Evolutionary conservation across 2,113 vertebrate species (phyloP), one percentile per base, ranked within the genome.

Genomic region (Motacilla tschutschensis): DNA sequence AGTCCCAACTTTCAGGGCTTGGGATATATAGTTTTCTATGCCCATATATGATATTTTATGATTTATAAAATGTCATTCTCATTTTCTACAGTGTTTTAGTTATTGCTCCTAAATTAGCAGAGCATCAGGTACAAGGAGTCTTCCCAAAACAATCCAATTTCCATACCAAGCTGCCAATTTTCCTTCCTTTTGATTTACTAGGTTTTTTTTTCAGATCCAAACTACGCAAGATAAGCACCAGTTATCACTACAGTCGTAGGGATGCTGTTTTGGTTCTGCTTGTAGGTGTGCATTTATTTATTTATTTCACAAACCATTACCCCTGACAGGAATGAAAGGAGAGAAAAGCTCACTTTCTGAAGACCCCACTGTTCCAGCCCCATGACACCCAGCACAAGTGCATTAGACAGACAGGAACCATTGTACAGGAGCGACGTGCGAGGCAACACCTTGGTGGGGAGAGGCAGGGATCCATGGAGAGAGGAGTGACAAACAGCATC

Each of bases 231-330:
- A 6, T 16, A 81, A 89, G 64, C 20, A 79, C 21, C 75, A 54
- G 51, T 58, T 53, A 70, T 19, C 62, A 22, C 20, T 31, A 46
- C 59, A 89, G 65, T 64, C 29, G 25, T 12, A 58, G 69, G 72
- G 35, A 54, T 40, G 48, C n/a, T 8, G 33, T 59, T 80, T 62
- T 13, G n/a, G 50, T 70, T 35, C 80, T 54, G 36, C 73, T 54
- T 22, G 43, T 53, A 29, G 65, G 17, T 35, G 54, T 64, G 7
- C 8, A 19, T 54, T 77, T 62, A 55, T 82, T 83, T 89, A 78
- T 92, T 91, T 77, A 73, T 88, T 65, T 91, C 93, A 69, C 54
- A 88, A 92, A 93, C 84, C 79, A 50, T 91, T 95, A 85, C 69
- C 80, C 53, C 63, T 24, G 80, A 83, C 86, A 76, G 12, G 63